Conservation (phyloP, 2,888 invertebrate species). For the Prosapia bicincta region DNA sequence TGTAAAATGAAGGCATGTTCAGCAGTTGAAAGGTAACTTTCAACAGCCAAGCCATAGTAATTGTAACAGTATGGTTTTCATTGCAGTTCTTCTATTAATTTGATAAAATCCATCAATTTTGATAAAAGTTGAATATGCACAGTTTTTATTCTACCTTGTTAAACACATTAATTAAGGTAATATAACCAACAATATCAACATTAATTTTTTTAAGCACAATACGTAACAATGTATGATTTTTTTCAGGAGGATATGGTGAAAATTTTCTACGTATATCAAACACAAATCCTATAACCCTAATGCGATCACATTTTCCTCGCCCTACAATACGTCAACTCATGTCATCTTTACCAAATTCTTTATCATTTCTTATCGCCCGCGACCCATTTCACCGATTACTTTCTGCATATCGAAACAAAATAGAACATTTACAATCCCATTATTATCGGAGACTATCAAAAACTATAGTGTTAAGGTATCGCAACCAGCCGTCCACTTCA, state of each 20-base stretch:
- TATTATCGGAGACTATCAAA: conserved; percentile 61
- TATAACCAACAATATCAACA: too few relatives aligned
- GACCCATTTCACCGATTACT: conserved; percentile 77
- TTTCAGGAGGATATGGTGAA: conserved; percentile 64
- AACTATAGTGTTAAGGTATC: conserved; percentile 37
- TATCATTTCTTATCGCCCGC: conserved; percentile 76
- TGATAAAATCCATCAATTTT: too few relatives aligned
- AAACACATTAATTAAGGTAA: too few relatives aligned
- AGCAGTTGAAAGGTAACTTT: too few relatives aligned
- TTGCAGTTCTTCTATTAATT: too few relatives aligned
- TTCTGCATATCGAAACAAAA: conserved; percentile 80
- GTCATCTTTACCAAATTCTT: conserved; percentile 69
- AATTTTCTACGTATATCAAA: conserved; percentile 73
- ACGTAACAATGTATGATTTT: too few relatives aligned
- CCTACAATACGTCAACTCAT: conserved; percentile 67
- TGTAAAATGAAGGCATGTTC: too few relatives aligned
- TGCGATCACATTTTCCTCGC: conserved; percentile 74
- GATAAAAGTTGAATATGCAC: too few relatives aligned
- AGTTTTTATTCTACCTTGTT: too few relatives aligned
- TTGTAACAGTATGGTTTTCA: too few relatives aligned
- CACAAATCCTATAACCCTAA: conserved; percentile 70
- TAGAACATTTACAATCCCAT: conserved; percentile 76
- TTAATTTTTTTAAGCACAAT: too few relatives aligned
- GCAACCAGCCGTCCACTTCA: neutral
- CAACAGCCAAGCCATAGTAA: too few relatives aligned